Percentiles rank a stretch among this genome's conserved stretches.
Conservation (phyloP, 2,888 invertebrate species). For the Lamproptera curius region DNA sequence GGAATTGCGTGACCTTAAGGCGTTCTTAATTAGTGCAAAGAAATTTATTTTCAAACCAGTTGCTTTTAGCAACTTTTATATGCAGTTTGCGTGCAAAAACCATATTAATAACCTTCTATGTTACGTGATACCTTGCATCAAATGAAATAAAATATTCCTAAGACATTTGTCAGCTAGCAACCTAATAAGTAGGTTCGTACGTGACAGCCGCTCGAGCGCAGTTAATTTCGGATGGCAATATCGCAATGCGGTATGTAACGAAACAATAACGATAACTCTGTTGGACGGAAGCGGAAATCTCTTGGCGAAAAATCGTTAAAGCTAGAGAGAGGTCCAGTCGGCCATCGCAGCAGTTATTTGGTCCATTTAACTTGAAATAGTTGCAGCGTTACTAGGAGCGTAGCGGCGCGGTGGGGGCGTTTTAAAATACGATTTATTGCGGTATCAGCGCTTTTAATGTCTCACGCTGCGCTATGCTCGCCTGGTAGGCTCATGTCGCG, state of each 20-base stretch:
- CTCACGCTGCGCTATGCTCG: conserved; percentile 45
- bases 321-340: conserved; percentile 48
- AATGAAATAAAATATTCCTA: too few relatives aligned
- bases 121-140: too few relatives aligned
- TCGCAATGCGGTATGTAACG: conserved; percentile 28
- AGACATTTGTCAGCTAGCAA: too few relatives aligned
- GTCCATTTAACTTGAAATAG: conserved; percentile 73
- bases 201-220: neutral
- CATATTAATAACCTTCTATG: too few relatives aligned
- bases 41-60: too few relatives aligned
- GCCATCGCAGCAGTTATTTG: conserved; percentile 64
- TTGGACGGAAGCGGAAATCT: conserved; percentile 57
- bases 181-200: too few relatives aligned
- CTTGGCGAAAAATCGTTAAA: conserved; percentile 60
- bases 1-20: too few relatives aligned
- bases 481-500: conserved; percentile 49
- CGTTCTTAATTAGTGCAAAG: too few relatives aligned
- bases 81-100: too few relatives aligned
- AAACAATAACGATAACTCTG: conserved; percentile 64
- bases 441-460: conserved; percentile 43
- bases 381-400: conserved; percentile 37
- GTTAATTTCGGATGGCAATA: conserved; percentile 26
- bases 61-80: too few relatives aligned
- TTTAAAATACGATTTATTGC: conserved; percentile 58
- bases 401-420: conserved; percentile 33